Base-by-base conservation (phyloP, 2,113 vertebrate genomes). In the Morone saxatilis region DNA sequence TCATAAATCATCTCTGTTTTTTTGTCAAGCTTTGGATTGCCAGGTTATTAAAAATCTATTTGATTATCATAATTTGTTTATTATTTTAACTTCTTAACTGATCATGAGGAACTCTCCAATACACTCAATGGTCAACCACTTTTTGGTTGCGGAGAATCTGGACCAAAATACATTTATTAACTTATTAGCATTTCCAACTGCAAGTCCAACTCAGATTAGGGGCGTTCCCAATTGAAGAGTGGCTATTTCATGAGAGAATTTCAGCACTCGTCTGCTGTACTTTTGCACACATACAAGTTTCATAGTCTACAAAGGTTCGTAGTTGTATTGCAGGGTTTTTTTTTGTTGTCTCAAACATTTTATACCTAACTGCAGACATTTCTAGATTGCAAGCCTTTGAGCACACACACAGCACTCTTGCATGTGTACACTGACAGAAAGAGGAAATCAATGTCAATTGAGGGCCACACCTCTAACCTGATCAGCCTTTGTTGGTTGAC, bases 401-500 rank as follows among this genome's bases (percentile, higher is more conserved):
- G 45, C 6, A 13, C 9, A 63, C 7, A 63, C 53, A 25, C 61
- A 40, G 53, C 56, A 22, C 20, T 53, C 41, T 65, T 22, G 1
- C 73, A 40, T 8, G 40, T 4, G 13, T 19, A 13, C 63, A 13
- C 71, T n/a, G n/a, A 54, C 73, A 65, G 47, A 47, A 20, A 41
- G 14, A 40, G 19, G 76, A 78, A 87, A 80, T 80, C 38, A 43
- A 50, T 43, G 60, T 78, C 78, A 78, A 67, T 71, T 1, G 10
- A 67, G 17, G 53, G 22, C 54, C 43, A 20, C 25, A 14, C 22
- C 53, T 71, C 71, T 60, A 81, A 75, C 83, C 88, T 56, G 43
- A 76, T 57, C 40, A 59, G 72, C 40, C 79, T 71, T 74, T 78
- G 70, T 20, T 41, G 63, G 14, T 43, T 89, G 88, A 91, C 87